These are phyloP conservation scores for Tokudaia tokunoshimensis DNA, from an alignment of 2,797 vertebrate genomes.

Conservation along the genomic window DNA sequence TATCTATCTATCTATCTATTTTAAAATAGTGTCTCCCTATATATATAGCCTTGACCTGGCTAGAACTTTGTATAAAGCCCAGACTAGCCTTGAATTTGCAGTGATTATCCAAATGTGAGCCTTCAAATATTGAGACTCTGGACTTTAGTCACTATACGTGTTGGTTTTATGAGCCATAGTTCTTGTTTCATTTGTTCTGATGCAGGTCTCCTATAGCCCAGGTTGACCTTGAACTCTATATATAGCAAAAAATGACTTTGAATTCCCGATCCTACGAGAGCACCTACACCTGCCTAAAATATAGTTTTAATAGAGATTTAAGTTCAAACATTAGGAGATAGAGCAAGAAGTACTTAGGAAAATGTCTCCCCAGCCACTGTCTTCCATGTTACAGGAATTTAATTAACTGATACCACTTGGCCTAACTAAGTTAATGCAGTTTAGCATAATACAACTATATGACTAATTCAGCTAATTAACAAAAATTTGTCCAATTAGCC, in stretches of 20 bases:
- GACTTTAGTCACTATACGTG: neutral
- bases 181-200: neutral
- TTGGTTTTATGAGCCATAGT: neutral
- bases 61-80: neutral
- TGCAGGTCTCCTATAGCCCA: neutral
- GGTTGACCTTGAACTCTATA: neutral
- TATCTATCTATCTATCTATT: neutral
- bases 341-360: neutral
- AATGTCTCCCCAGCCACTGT: neutral
- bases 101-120: neutral
- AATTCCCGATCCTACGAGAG: neutral
- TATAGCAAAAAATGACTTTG: neutral
- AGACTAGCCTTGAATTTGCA: neutral
- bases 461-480: conserved; percentile 46
- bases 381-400: neutral
- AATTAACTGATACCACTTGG: neutral
- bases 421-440: neutral
- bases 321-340: too few species aligned
- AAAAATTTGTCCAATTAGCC: neutral
- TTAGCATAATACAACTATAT: neutral
- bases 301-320: neutral
- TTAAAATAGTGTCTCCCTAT: neutral
- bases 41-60: neutral
- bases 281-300: neutral
- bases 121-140: neutral